These are phyloP conservation scores for Epinotia demarniana DNA, from an alignment of 2,888 invertebrate genomes.

Conservation along the genomic window DNA sequence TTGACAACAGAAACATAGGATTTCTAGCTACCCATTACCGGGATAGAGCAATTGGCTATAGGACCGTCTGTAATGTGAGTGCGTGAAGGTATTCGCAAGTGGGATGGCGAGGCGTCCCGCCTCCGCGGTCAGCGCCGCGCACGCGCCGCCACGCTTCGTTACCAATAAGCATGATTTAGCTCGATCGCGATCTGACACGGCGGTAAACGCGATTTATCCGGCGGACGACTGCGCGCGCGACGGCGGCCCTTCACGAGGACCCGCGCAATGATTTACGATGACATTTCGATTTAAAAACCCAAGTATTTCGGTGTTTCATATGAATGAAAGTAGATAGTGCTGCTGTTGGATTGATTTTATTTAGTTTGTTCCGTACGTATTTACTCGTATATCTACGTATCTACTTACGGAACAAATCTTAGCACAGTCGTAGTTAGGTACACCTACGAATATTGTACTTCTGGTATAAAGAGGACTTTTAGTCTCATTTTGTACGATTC, in stretches of 20 bases:
- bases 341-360: background rate
- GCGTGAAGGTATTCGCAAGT: constrained; percentile 8
- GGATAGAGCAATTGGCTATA: background rate
- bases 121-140: constrained; percentile 52
- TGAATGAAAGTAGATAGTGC: background rate
- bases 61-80: background rate
- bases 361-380: no score
- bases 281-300: constrained; percentile 31
- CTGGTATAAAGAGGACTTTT: no score
- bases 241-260: constrained; percentile 34
- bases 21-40: background rate
- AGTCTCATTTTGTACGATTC: no score
- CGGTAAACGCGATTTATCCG: constrained; percentile 53
- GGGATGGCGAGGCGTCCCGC: background rate
- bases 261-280: constrained; percentile 31
- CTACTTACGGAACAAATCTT: no score
- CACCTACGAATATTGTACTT: no score
- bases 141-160: constrained; percentile 72
- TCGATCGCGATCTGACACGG: constrained; percentile 63
- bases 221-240: constrained; percentile 12
- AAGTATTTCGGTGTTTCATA: constrained; percentile 9
- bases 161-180: constrained; percentile 76
- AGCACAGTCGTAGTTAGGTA: no score
- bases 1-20: no score
- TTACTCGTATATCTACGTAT: no score